These are phyloP conservation scores for Eurois occulta DNA, from an alignment of 2,888 invertebrate genomes.

Conservation along the genomic window DNA sequence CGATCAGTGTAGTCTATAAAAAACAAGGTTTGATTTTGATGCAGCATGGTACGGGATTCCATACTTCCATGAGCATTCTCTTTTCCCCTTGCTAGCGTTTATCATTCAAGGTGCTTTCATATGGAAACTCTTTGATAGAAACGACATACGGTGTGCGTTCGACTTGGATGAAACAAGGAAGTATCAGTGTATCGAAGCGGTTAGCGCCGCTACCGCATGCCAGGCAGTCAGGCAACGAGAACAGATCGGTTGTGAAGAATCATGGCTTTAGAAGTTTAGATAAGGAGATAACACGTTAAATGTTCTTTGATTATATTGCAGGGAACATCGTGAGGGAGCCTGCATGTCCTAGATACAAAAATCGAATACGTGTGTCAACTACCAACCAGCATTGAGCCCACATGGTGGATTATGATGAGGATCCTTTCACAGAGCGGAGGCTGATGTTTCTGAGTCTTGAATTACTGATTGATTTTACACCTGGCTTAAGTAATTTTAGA, in stretches of 20 bases:
- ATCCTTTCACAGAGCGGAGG: neutral
- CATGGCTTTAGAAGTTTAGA: conserved; percentile 1
- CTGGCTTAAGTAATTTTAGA: neutral
- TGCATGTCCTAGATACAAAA: neutral
- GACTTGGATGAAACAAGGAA: conserved; percentile 60
- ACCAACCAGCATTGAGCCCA: neutral
- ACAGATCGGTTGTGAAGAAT: conserved; percentile 30
- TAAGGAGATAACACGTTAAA: too few relatives aligned
- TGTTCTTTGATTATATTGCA: too few relatives aligned
- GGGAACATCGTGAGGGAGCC: neutral
- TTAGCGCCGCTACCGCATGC: conserved; percentile 64
- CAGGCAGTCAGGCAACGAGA: conserved; percentile 42
- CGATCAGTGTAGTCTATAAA: too few relatives aligned
- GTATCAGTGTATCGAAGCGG: conserved; percentile 62
- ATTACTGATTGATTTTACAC: neutral
- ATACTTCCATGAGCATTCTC: too few relatives aligned
- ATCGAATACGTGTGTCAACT: too few relatives aligned
- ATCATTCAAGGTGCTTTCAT: neutral
- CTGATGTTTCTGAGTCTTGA: neutral
- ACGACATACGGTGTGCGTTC: neutral
- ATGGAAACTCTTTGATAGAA: conserved; percentile 3
- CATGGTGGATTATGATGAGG: neutral
- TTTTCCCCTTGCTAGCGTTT: neutral
- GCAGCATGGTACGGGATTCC: too few relatives aligned
- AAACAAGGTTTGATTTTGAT: too few relatives aligned